Evolutionary conservation across 1,140 invertebrate genomes (phyloP).

Genomic region (Microvelia longipes): DNA sequence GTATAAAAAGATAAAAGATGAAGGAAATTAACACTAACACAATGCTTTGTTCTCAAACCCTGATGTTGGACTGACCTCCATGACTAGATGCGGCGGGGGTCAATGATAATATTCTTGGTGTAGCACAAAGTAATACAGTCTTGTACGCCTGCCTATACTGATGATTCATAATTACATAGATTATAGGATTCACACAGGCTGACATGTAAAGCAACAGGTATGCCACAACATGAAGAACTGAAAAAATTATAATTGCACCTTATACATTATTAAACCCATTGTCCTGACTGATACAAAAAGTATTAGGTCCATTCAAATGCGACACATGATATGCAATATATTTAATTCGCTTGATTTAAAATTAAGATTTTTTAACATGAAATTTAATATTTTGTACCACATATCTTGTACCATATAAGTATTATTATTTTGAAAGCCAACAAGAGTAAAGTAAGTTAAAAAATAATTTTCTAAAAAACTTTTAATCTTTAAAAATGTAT

Average conservation of each 20-base stretch:
- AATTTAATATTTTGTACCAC: too few relatives aligned
- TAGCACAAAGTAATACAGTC: slow-evolving; percentile 29
- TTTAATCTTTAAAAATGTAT: too few relatives aligned
- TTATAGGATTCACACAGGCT: slow-evolving; percentile 40
- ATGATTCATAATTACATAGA: slow-evolving; percentile 43
- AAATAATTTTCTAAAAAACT: too few relatives aligned
- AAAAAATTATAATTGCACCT: slow-evolving; percentile 13
- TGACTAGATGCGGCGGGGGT: slow-evolving; percentile 17
- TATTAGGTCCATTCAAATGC: too few relatives aligned
- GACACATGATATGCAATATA: neutral
- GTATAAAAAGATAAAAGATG: neutral
- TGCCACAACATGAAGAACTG: slow-evolving; percentile 37
- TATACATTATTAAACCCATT: neutral
- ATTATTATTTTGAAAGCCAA: too few relatives aligned
- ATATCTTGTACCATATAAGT: too few relatives aligned
- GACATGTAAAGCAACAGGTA: slow-evolving; percentile 40
- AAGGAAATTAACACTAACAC: neutral
- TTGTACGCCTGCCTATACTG: slow-evolving; percentile 40
- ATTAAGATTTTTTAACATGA: neutral
- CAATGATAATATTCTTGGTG: slow-evolving; percentile 16
- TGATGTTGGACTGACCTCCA: slow-evolving; percentile 18
- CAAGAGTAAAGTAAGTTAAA: too few relatives aligned
- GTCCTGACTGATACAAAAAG: too few relatives aligned
- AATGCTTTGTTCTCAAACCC: neutral
- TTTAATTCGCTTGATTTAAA: neutral